These are phyloP conservation scores for Lottia gigantea DNA, from an alignment of 2,888 invertebrate species.

Conservation along the genomic window DNA sequence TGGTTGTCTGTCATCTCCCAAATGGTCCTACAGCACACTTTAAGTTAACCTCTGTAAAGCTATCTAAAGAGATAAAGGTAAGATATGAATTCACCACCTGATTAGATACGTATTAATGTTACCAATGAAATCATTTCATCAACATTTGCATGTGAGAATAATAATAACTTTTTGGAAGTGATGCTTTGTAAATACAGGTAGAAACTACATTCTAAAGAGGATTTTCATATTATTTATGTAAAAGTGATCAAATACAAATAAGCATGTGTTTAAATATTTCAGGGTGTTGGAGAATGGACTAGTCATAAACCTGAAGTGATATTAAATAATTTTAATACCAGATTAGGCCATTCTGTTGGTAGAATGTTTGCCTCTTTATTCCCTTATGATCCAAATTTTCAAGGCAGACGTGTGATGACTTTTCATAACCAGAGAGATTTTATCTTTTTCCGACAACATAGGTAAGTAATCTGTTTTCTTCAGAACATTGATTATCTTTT, in stretches of 20 bases:
- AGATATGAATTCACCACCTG: no score
- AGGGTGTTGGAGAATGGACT: conserved; percentile 77
- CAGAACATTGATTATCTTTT: no score
- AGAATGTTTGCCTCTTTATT: conserved; percentile 92
- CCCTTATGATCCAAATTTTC: conserved; percentile 95
- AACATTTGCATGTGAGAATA: no score
- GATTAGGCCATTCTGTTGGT: conserved; percentile 89
- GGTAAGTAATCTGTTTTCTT: conserved; percentile 71
- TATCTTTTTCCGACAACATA: conserved; percentile 97
- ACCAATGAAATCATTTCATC: no score
- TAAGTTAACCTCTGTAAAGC: conserved; percentile 89
- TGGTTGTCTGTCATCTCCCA: conserved; percentile 92
- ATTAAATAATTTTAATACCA: conserved; percentile 94
- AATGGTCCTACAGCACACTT: conserved; percentile 98
- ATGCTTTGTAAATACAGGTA: no score
- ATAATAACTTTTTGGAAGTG: no score
- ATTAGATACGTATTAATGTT: no score
- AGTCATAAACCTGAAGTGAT: conserved; percentile 94
- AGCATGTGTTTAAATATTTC: conserved; percentile 26
- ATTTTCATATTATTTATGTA: no score
- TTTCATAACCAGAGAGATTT: conserved; percentile 99
- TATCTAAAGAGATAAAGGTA: conserved; percentile 69
- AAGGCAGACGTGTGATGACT: conserved; percentile 91
- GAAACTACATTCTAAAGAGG: no score
- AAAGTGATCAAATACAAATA: not conserved